Conservation (phyloP, 1,140 invertebrate genomes). For the Globodera rostochiensis region DNA sequence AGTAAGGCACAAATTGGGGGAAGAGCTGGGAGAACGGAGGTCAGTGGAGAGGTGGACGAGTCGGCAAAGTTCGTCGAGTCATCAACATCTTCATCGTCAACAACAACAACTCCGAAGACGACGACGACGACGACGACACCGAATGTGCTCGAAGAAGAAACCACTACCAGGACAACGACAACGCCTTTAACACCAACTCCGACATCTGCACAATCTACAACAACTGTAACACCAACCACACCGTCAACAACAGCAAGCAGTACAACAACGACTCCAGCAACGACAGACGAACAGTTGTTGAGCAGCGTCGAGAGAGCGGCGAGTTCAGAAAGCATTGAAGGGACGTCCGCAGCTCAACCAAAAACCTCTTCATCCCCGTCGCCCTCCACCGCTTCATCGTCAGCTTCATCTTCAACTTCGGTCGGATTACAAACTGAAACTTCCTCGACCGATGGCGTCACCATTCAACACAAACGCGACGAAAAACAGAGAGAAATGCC, state of each 20-base stretch:
- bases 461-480: constrained; percentile 20
- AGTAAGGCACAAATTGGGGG: constrained; percentile 33
- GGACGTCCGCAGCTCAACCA: neutral
- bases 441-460: neutral
- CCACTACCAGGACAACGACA: constrained; percentile 5
- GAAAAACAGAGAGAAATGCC: constrained; percentile 8
- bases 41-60: constrained; percentile 4
- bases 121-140: neutral
- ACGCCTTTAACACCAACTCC: neutral
- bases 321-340: constrained; percentile 13
- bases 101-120: neutral
- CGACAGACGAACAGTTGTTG: constrained; percentile 19
- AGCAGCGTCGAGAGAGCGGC: constrained; percentile 23
- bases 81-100: neutral
- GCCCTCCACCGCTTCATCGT: constrained; percentile 8
- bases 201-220: neutral
- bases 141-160: neutral
- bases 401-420: constrained; percentile 3
- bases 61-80: neutral
- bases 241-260: constrained; percentile 23
- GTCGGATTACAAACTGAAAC: neutral
- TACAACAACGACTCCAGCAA: constrained; percentile 15
- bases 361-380: neutral
- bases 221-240: neutral
- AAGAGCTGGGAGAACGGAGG: neutral